Base-by-base conservation (phyloP, 2,113 vertebrate genomes). In the Phaetusa simplex region DNA sequence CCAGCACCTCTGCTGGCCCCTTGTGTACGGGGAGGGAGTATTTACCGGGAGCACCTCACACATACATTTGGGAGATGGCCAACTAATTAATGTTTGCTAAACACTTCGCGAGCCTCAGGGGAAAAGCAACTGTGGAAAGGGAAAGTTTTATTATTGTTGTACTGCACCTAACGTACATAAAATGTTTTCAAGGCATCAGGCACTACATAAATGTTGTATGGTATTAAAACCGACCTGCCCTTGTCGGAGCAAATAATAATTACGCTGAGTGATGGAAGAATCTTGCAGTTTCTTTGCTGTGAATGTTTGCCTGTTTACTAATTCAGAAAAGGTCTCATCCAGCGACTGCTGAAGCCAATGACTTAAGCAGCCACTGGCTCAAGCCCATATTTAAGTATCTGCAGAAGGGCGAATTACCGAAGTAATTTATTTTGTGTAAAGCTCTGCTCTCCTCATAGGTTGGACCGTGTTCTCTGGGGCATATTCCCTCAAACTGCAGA, bases 31-130 rank as follows among this genome's bases (percentile, higher is more conserved):
- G 76, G 89, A 88, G 50, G 61, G 86, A 80, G 71, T 86, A 76
- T 95, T 94, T 96, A 93, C 52, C 82, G 74, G 61, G 62, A 94
- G 92, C 82, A 90, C 85, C 78, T 97, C 93, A 96, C 78, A 86
- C 43, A 32, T 47, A 27, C 40, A 2, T 92, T 95, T 97, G 95
- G 95, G 97, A 95, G 90, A 92, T 96, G 96, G 91, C 83, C 95
- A 97, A 55, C 90, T 96, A 96, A 95, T 96, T 96, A 95, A 92
- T 92, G 94, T 96, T 95, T 96, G 93, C 92, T 87, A 95, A 97
- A 93, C 0, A 3, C 89, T 87, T 82, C 0, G 0, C 0, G 1
- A 78, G 78, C 92, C 91, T 87, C 93, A 13, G 70, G 88, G 88
- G 87, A 82, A 97, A 96, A 86, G 53, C 84, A 76, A 4, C 90